These are phyloP conservation scores for Urocitellus parryii DNA, from an alignment of 2,113 vertebrate genomes.

Conservation along the genomic window DNA sequence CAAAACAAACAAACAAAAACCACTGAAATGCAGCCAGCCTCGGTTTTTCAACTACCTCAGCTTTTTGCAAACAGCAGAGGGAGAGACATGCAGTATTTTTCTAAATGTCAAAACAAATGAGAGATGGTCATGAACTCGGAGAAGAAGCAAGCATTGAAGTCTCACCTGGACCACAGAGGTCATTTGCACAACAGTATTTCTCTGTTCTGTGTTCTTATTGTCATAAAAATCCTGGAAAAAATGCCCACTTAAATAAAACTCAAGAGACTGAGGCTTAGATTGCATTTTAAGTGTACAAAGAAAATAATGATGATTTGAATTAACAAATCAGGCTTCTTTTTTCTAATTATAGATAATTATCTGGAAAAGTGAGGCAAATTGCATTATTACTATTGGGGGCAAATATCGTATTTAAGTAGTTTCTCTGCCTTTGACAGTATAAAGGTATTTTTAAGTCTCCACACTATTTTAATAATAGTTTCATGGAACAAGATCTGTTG, in stretches of 20 bases:
- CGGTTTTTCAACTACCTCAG: neutral
- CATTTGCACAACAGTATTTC: neutral
- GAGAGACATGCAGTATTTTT: neutral
- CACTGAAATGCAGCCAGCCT: slow-evolving; percentile 45
- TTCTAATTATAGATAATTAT: slow-evolving; percentile 12
- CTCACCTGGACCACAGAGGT: neutral
- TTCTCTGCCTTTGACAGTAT: neutral
- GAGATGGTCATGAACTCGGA: neutral
- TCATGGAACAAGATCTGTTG: neutral
- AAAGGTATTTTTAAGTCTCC: slow-evolving; percentile 7
- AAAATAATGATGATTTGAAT: slow-evolving; percentile 1
- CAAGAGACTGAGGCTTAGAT: neutral
- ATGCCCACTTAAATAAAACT: neutral
- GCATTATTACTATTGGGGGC: neutral
- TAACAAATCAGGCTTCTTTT: neutral
- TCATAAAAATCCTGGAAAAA: slow-evolving; percentile 37
- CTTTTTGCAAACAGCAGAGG: neutral
- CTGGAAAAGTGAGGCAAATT: slow-evolving; percentile 32
- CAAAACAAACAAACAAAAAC: neutral
- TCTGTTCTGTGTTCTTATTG: slow-evolving; percentile 1
- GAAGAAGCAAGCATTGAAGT: neutral
- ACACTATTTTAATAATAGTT: neutral
- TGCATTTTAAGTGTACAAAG: neutral
- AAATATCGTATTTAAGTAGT: slow-evolving; percentile 36
- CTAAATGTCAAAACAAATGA: neutral